These are phyloP conservation scores for Cichladusa arquata DNA, from an alignment of 2,113 vertebrate species.

Conservation along the genomic window DNA sequence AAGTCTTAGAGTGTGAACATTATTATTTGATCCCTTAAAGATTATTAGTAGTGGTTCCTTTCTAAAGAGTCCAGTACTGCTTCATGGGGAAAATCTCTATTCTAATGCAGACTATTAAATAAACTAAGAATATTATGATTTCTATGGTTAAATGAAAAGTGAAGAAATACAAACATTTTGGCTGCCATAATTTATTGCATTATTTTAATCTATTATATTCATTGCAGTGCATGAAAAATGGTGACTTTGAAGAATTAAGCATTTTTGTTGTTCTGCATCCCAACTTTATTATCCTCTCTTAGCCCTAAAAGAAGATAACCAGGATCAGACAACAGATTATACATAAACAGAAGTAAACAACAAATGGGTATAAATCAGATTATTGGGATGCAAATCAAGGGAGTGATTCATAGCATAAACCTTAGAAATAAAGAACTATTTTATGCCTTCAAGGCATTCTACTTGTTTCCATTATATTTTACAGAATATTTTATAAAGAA, in stretches of 20 bases:
- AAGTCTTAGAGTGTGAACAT: neutral
- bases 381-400: neutral
- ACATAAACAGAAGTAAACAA: conserved; percentile 26
- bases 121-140: neutral
- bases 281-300: conserved; percentile 2
- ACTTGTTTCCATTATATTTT: neutral
- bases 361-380: conserved; percentile 29
- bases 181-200: neutral
- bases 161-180: neutral
- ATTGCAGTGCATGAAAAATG: neutral
- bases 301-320: neutral
- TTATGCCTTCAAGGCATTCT: neutral
- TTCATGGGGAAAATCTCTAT: neutral
- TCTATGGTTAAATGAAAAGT: neutral
- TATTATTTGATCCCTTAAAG: neutral
- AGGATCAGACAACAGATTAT: conserved; percentile 10
- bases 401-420: neutral
- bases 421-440: neutral
- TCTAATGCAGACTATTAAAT: neutral
- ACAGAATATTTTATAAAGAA: neutral
- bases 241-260: neutral
- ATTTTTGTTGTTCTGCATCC: neutral
- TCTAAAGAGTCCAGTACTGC: neutral
- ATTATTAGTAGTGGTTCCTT: neutral
- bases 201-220: neutral